Conservation (phyloP, 1,140 invertebrate genomes). For the Cydia splendana region DNA sequence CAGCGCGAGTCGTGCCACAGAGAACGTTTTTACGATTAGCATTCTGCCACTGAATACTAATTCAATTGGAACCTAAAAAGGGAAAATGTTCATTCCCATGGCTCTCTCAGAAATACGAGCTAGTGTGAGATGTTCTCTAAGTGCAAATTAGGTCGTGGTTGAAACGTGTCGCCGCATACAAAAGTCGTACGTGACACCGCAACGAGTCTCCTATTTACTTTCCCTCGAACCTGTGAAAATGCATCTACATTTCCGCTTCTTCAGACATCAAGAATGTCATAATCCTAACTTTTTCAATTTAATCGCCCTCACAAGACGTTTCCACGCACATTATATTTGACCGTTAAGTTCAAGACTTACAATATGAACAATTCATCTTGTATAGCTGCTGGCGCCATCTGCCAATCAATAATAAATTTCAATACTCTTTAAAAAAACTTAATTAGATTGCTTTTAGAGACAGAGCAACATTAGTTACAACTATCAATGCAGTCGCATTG, state of each 20-base stretch:
- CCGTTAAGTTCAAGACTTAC: constrained; percentile 25
- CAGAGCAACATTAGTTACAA: constrained; percentile 55
- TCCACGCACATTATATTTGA: constrained; percentile 15
- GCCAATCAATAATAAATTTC: constrained; percentile 73
- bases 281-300: constrained; percentile 7
- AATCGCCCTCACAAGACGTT: constrained; percentile 23
- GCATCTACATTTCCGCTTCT: constrained; percentile 10
- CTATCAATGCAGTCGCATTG: constrained; percentile 28
- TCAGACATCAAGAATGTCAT: neutral
- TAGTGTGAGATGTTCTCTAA: neutral
- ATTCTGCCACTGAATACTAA: constrained; percentile 33
- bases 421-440: constrained; percentile 72
- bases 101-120: neutral
- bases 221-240: constrained; percentile 8
- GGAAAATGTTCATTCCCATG: neutral
- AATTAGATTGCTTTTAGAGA: constrained; percentile 76
- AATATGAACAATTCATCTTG: constrained; percentile 71
- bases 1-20: constrained; percentile 49
- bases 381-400: constrained; percentile 74
- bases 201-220: constrained; percentile 22
- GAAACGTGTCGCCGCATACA: constrained; percentile 33
- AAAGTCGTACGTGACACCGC: constrained; percentile 34
- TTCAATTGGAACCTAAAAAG: constrained; percentile 28
- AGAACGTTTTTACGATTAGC: constrained; percentile 57
- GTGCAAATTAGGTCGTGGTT: constrained; percentile 12